Evolutionary conservation across 2,888 invertebrate genomes (phyloP).

Genomic region (Ophonus ardosiacus): DNA sequence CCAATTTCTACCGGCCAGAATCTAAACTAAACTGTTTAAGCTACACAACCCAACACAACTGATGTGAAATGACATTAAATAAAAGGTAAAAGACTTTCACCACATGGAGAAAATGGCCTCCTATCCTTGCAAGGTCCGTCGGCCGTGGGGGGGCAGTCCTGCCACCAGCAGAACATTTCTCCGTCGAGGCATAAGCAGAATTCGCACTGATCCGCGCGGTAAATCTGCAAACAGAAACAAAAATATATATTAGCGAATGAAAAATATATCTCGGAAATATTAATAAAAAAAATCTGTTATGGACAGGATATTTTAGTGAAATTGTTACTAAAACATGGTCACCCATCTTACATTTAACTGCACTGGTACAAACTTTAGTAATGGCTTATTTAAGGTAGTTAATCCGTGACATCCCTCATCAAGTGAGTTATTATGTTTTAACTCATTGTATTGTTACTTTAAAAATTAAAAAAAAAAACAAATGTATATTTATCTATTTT

Average conservation of each 20-base stretch:
- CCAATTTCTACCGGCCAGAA: background rate
- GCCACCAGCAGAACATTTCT: conserved; percentile 84
- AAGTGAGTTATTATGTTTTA: too few relatives aligned
- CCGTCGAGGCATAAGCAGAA: conserved; percentile 82
- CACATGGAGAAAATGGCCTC: conserved; percentile 75
- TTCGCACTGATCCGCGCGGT: conserved; percentile 80
- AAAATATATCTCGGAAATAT: background rate
- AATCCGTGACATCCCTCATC: too few relatives aligned
- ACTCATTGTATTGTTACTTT: too few relatives aligned
- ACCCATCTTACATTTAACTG: too few relatives aligned
- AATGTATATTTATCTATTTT: too few relatives aligned
- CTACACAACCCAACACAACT: background rate
- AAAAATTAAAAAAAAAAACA: too few relatives aligned
- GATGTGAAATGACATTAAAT: conserved; percentile 4
- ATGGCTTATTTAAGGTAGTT: too few relatives aligned
- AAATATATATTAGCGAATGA: background rate
- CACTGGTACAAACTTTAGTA: too few relatives aligned
- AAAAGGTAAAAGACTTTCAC: conserved; percentile 70
- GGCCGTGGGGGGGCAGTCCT: conserved; percentile 78
- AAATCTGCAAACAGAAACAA: conserved; percentile 76
- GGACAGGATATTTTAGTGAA: too few relatives aligned
- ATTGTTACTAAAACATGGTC: too few relatives aligned
- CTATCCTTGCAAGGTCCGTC: conserved; percentile 75
- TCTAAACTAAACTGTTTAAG: background rate
- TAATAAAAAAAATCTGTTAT: too few relatives aligned